Conservation (phyloP, 2,113 vertebrate species). For the Phrynosoma blainvillii region DNA sequence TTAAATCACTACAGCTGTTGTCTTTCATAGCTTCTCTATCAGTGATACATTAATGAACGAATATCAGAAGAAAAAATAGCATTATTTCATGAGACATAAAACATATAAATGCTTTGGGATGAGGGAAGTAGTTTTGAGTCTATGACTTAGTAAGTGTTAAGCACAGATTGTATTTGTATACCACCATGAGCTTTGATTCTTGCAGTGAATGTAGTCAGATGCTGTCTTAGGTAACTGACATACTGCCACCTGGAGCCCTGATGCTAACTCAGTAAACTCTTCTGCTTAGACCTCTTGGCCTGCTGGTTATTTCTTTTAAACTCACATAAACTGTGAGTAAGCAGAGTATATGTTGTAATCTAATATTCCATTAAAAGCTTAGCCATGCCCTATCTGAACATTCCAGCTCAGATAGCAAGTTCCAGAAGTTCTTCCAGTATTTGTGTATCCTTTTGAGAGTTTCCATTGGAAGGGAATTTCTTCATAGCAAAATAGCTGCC, state of each 20-base stretch:
- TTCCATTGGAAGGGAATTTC: neutral
- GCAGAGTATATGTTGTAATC: neutral
- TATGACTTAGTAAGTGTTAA: neutral
- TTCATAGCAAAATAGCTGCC: neutral
- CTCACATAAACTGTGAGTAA: neutral
- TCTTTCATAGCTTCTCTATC: neutral
- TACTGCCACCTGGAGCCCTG: neutral
- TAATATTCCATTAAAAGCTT: constrained; percentile 2
- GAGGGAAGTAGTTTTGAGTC: neutral
- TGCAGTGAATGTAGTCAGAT: neutral
- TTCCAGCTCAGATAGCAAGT: neutral
- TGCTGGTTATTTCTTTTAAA: neutral
- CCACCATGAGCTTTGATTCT: neutral
- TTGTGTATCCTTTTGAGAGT: neutral
- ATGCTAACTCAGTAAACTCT: too few species aligned
- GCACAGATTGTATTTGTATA: neutral
- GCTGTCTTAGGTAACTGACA: neutral
- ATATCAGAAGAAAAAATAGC: neutral
- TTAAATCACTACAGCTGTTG: neutral
- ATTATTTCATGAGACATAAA: neutral
- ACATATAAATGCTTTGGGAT: neutral
- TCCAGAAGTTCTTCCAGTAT: neutral
- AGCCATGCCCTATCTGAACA: neutral
- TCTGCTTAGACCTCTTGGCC: neutral
- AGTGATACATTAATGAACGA: neutral